These are phyloP conservation scores for Coregonus suidteri DNA, from an alignment of 2,797 vertebrate genomes.

Conservation along the genomic window DNA sequence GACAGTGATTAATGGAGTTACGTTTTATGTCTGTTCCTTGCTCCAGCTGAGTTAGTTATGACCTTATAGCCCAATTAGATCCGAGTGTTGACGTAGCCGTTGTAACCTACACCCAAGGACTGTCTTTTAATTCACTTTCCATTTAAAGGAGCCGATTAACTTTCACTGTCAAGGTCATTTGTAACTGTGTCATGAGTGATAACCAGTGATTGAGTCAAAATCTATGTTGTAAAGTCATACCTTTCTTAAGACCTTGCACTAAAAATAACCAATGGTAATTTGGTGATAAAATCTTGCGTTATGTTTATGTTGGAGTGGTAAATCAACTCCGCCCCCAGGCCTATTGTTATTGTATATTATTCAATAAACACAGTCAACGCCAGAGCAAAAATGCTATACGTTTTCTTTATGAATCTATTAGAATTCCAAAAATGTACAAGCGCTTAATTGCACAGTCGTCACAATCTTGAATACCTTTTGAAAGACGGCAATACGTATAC, in stretches of 20 bases:
- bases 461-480: not conserved
- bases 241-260: not conserved
- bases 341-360: not conserved
- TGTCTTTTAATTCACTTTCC: not conserved
- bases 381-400: not conserved
- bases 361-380: conserved; percentile 1
- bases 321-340: not conserved
- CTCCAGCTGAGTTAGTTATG: not conserved
- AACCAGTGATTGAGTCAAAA: not conserved
- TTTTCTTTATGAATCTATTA: not conserved
- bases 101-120: not conserved
- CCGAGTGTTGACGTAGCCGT: not conserved
- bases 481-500: not conserved
- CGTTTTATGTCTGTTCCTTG: not conserved
- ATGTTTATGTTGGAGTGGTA: not conserved
- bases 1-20: conserved; percentile 8
- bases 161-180: not conserved
- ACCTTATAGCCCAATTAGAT: conserved; percentile 12
- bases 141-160: not conserved
- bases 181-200: not conserved
- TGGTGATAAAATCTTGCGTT: not conserved
- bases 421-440: not conserved
- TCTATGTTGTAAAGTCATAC: not conserved
- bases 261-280: not conserved
- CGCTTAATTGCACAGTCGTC: not conserved